A percentile compares a stretch with the other conserved stretches of the same genome.
These are phyloP conservation scores for Liposcelis brunnea DNA, from an alignment of 2,888 invertebrate species.

Conservation along the genomic window DNA sequence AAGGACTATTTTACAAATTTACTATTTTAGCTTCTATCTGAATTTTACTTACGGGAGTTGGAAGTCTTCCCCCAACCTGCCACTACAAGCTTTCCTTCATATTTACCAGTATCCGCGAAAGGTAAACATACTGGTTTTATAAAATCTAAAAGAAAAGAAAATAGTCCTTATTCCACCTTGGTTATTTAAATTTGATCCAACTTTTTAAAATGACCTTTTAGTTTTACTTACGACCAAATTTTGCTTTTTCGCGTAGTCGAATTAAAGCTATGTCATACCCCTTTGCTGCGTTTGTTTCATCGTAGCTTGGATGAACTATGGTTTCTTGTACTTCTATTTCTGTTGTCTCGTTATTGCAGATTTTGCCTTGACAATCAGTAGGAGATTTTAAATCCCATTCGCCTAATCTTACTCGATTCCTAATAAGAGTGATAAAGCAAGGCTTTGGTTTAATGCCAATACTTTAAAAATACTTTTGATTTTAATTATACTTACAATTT, in stretches of 20 bases:
- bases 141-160: not conserved
- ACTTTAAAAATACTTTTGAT: too few relatives aligned
- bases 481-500: too few relatives aligned
- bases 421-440: too few relatives aligned
- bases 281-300: not conserved
- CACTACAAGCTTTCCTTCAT: not conserved
- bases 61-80: not conserved
- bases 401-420: not conserved
- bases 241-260: not conserved
- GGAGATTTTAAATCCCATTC: not conserved
- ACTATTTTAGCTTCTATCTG: too few relatives aligned
- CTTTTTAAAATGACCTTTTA: too few relatives aligned
- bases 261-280: not conserved
- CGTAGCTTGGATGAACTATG: not conserved
- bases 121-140: not conserved
- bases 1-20: too few relatives aligned
- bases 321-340: not conserved
- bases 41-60: too few relatives aligned
- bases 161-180: too few relatives aligned
- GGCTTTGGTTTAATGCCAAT: too few relatives aligned
- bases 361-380: not conserved
- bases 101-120: not conserved
- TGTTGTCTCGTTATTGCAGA: not conserved
- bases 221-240: not conserved
- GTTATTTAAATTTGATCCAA: too few relatives aligned